Evolutionary conservation across 2,888 invertebrate genomes (phyloP), one percentile per base, ranked within the genome.

Genomic region (Amiota minor): DNA sequence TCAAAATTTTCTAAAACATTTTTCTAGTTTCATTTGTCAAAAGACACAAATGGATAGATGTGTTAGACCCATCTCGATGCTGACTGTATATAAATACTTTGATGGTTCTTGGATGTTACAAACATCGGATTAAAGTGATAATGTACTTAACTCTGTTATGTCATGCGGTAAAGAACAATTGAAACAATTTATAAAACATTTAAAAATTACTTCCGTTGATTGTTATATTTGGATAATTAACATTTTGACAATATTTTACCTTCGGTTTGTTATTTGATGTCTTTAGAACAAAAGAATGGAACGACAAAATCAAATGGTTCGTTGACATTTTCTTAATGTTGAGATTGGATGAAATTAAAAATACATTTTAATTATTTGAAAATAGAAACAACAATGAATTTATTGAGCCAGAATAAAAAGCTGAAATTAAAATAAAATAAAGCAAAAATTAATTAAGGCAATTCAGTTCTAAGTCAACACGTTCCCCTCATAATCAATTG

Each of bases 371-470:
- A 59, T 20, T 20, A 23, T 20, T 50, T 20, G 10, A 16, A 20
- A 20, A 59, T 59, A 11, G 9, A 20, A 59, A 59, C 23, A 20
- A 18, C 59, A 59, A 18, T 11, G 12, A 59, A 59, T 16, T 23
- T 35, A 23, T 20, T 59, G 20, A 20, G 20, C 18, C 18, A 11
- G 20, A 20, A 18, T 1, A 59, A n/a, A 56, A 9, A 20, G 9
- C n/a, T 14, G n/a, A 59, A 56, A 56, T n/a, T 18, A 56, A 56
- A 56, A 56, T 56, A 9, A 56, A 56, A 16, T 56, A 62, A 16
- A 62, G 10, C 45, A 4, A 35, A 6, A 62, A 18, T 62, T 64
- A 46, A 35, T 45, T 2, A 46, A 12, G 46, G 6, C 46, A 64
- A 64, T 64, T 35, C 6, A 1, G 64, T 35, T 64, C 46, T 64